Evolutionary conservation across 2,888 invertebrate genomes (phyloP).

Genomic region (Protophormia terraenovae): DNA sequence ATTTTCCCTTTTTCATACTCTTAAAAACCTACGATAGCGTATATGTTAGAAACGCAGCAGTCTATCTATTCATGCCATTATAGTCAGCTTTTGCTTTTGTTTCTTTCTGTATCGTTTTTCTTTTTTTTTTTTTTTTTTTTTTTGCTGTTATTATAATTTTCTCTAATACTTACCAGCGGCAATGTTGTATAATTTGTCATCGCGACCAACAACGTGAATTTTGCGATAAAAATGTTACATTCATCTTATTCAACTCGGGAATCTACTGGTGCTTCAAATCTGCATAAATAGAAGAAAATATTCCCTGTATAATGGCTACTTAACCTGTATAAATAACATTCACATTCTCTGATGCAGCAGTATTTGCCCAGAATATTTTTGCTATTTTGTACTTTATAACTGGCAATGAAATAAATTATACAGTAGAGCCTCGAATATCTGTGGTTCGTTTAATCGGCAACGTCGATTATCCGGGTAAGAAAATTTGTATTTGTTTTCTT

Average conservation of each 20-base stretch:
- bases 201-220: constrained; percentile 68
- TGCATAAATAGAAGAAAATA: not conserved
- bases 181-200: constrained; percentile 70
- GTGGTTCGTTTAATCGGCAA: no score
- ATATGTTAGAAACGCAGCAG: constrained; percentile 48
- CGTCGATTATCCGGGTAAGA: no score
- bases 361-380: not conserved
- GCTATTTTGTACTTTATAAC: not conserved
- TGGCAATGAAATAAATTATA: constrained; percentile 65
- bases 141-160: not conserved
- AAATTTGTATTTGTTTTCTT: no score
- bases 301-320: not conserved
- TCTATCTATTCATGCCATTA: constrained; percentile 32
- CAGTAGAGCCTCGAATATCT: no score
- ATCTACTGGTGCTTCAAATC: constrained; percentile 11
- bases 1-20: not conserved
- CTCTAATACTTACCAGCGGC: constrained; percentile 65
- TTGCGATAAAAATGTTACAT: constrained; percentile 70
- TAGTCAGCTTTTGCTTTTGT: constrained; percentile 19
- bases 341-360: not conserved
- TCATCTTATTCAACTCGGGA: constrained; percentile 68
- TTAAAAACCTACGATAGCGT: constrained; percentile 5
- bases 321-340: not conserved
- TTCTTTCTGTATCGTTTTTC: constrained; percentile 12
- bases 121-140: not conserved